Evolutionary conservation across 2,797 vertebrate genomes (phyloP), one percentile per base, ranked within the genome.

Genomic region (Knipowitschia caucasica): DNA sequence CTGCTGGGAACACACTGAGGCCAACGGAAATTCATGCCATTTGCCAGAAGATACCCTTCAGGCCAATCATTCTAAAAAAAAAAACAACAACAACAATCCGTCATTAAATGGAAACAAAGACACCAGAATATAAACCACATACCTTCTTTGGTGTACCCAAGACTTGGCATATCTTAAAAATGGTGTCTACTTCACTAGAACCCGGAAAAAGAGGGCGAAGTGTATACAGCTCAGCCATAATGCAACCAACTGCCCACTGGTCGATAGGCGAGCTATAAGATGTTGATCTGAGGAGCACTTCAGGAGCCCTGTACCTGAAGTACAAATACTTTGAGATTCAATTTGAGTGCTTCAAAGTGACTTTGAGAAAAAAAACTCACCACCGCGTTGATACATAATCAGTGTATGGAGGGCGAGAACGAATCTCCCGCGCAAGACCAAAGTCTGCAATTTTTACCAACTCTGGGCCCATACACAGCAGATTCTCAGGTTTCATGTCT

Each of bases 381-480:
- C 96, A 99, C 82, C 95, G 88, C 31, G 97, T 99, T 6, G 97
- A 98, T 14, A 99, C 95, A 20, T 99, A 99, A 82, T 99, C 95
- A 2, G 97, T 99, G 59, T 98, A 99, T 0, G 96, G 97, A 1
- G 96, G 96, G 23, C 92, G 92, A 65, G 97, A 99, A 77, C 97
- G 85, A 59, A 99, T 92, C 80, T 99, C 95, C 62, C 96, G 89
- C 11, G 95, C 97, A 42, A 99, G 87, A 14, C 96, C 97, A 84
- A 99, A 99, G 86, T 99, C 97, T 8, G 94, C 97, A 69, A 99
- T 99, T 90, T 99, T 99, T 58, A 99, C 93, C 81, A 99, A 93
- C 71, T 99, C 95, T 53, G 95, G 97, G 38, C 97, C 95, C 91
- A 96, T 98, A 73, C 97, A 99, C 21, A 99, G 89, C 73, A 99